Conservation (phyloP, 2,888 invertebrate genomes). For the Abrostola triplasia region DNA sequence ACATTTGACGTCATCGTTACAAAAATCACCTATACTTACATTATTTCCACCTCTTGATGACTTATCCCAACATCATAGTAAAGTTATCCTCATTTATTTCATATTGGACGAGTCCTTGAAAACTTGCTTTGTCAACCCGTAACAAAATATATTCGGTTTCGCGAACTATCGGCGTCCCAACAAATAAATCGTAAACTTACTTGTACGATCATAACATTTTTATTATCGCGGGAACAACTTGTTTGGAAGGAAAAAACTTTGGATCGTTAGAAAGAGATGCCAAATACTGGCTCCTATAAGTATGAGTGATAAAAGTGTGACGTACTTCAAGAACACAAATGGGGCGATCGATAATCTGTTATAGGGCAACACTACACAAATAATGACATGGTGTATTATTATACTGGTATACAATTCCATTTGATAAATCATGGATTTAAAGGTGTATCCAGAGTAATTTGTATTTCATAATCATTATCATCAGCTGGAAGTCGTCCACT, state of each 20-base stretch:
- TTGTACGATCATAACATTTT: constrained; percentile 82
- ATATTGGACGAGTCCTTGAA: constrained; percentile 39
- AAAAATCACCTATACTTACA: too few species aligned
- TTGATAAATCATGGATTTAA: neutral
- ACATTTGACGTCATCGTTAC: too few species aligned
- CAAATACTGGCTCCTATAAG: constrained; percentile 15
- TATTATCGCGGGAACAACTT: constrained; percentile 73
- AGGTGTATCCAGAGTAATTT: too few species aligned
- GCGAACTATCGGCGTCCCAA: constrained; percentile 68
- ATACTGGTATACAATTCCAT: constrained; percentile 10
- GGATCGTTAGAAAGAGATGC: constrained; percentile 48
- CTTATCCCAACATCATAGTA: neutral
- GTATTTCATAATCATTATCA: too few species aligned
- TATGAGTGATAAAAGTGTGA: constrained; percentile 30
- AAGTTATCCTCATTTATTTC: constrained; percentile 8
- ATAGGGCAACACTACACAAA: constrained; percentile 29
- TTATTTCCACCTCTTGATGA: too few species aligned
- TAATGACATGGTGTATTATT: constrained; percentile 22
- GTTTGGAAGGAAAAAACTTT: constrained; percentile 61
- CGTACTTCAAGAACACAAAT: constrained; percentile 26
- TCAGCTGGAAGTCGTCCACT: too few species aligned
- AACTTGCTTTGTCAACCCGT: constrained; percentile 46
- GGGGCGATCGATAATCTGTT: constrained; percentile 30
- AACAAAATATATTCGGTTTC: constrained; percentile 59
- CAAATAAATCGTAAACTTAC: constrained; percentile 82